Base-by-base conservation (phyloP, 1,140 invertebrate species). In the Cryptotermes secundus region DNA sequence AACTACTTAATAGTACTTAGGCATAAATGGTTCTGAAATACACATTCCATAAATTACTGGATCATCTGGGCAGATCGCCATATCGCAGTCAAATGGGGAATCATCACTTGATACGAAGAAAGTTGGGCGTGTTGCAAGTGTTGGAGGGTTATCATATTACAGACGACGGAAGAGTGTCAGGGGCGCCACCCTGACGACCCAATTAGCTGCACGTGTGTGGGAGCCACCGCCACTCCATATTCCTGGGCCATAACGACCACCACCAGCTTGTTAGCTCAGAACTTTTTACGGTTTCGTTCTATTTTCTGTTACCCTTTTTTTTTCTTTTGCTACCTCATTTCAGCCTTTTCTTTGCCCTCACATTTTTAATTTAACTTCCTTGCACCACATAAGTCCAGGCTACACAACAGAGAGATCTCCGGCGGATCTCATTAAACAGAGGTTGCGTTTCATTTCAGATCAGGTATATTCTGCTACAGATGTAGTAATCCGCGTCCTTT, bases 361-460 rank as follows among this genome's bases (percentile, higher is more conserved):
- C 22, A 65, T 65, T 65, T 65, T 65, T 65, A 65, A 65, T 65
- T 65, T 65, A 65, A 65, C 59, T 65, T 65, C 59, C 24, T 65
- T 2, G 59, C 7, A 19, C 59, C 59, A 7, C n/a, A n/a, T n/a
- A 2, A 65, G 1, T 26, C 2, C 59, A 26, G 26, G 59, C 59
- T n/a, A 65, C 24, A 3, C 26, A n/a, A 12, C 24, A 65, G 24
- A 65, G 59, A 65, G 2, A 1, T 65, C 26, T n/a, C 26, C n/a
- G 53, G 59, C n/a, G 59, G 59, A n/a, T 65, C n/a, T n/a, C 59
- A 2, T 49, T 2, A 31, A 31, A 65, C 59, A 65, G 26, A 49
- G 45, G 16, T 49, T 49, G 9, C 45, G 9, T 65, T 65, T n/a
- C n/a, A 65, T 31, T 65, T 65, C 59, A n/a, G n/a, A 65, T n/a